Evolutionary conservation across 92 coral and sea anemone species (phyloP).

Genomic region (Porites lobata): DNA sequence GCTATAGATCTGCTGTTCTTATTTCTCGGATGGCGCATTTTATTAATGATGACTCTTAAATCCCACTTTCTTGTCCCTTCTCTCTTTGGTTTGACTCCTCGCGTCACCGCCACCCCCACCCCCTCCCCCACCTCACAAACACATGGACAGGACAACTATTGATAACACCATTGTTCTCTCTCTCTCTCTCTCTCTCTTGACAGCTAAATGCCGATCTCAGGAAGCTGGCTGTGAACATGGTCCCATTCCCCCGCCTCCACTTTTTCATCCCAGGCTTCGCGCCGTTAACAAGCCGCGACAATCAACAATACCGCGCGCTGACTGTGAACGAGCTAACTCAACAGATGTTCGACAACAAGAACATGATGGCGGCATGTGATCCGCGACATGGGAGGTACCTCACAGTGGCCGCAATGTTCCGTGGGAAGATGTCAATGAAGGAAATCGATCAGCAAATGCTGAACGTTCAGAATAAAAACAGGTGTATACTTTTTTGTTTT

Average conservation of each 20-base stretch:
- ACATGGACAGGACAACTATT: not conserved
- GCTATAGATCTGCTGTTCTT: too few relatives aligned
- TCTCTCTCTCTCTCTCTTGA: not conserved
- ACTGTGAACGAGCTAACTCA: conserved; percentile 93
- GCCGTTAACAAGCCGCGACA: conserved; percentile 84
- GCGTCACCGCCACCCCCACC: too few relatives aligned
- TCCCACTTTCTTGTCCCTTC: not conserved
- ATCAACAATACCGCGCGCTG: conserved; percentile 87
- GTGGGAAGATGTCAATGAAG: conserved; percentile 88
- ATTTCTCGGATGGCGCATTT: not conserved
- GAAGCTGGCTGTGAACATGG: conserved; percentile 95
- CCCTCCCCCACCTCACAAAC: too few relatives aligned
- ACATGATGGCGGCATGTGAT: conserved; percentile 99
- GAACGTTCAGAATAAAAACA: conserved; percentile 74
- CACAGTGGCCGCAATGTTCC: conserved; percentile 90
- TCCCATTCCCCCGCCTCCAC: conserved; percentile 93
- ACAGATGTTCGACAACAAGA: conserved; percentile 95
- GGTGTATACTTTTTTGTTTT: not conserved
- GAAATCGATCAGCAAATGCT: conserved; percentile 78
- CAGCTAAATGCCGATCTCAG: conserved; percentile 92
- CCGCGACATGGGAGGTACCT: conserved; percentile 93
- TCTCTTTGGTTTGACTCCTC: not conserved
- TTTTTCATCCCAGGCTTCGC: conserved; percentile 96
- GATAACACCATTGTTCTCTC: not conserved
- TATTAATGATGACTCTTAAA: too few relatives aligned